Conservation (phyloP, 2,888 invertebrate species). For the Miltochrista miniata region DNA sequence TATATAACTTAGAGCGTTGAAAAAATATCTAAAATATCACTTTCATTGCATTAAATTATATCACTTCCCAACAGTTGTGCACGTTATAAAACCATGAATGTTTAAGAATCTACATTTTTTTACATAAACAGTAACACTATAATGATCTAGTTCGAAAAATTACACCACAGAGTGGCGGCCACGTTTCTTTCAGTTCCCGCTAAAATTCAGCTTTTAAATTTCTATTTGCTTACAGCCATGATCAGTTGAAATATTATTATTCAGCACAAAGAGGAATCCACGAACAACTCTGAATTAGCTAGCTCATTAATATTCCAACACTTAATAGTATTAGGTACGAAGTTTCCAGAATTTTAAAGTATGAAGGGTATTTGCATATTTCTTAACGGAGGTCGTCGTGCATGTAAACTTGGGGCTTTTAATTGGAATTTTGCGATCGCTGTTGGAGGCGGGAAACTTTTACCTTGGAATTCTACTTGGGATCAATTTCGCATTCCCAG, state of each 20-base stretch:
- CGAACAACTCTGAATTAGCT: conserved; percentile 9
- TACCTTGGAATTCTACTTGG: conserved; percentile 45
- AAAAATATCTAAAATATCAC: too few relatives aligned
- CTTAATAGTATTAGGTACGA: conserved; percentile 34
- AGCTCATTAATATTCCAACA: conserved; percentile 34
- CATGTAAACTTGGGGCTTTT: conserved; percentile 59
- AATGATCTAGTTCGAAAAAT: too few relatives aligned
- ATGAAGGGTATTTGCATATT: conserved; percentile 47
- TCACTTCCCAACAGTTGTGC: too few relatives aligned
- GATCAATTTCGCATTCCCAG: conserved; percentile 70
- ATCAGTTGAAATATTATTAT: not conserved
- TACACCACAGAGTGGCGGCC: too few relatives aligned
- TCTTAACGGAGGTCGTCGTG: conserved; percentile 36
- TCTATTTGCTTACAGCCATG: too few relatives aligned
- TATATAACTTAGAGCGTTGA: too few relatives aligned
- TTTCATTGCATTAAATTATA: too few relatives aligned
- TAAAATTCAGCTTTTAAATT: too few relatives aligned
- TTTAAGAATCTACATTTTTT: too few relatives aligned
- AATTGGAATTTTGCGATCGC: conserved; percentile 68
- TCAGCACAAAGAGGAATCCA: not conserved
- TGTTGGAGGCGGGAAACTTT: conserved; percentile 48
- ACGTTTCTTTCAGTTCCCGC: too few relatives aligned
- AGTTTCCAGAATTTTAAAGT: conserved; percentile 30
- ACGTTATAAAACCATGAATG: too few relatives aligned
- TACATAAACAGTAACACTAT: too few relatives aligned